Base-by-base conservation (phyloP, 2,797 vertebrate species). In the Somateria mollissima region DNA sequence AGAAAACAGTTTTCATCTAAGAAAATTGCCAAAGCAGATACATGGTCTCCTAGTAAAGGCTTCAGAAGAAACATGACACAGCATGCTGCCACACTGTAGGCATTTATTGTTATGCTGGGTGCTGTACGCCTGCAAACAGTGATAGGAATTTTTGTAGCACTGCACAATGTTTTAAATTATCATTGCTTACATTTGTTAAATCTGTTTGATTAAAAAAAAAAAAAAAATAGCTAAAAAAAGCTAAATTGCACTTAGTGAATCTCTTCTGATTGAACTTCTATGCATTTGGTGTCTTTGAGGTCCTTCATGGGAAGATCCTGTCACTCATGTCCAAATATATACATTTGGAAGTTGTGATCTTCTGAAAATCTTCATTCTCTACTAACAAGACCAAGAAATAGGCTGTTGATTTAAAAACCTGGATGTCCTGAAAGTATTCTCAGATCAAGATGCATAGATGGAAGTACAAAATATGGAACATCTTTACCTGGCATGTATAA, bases 1-100 rank as follows among this genome's bases (percentile, higher is more conserved):
- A 66, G 24, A 66, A 78, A 92, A 75, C 24, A 79, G 27, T 88
- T 94, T 91, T 89, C 30, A 81, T 88, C 51, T 56, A 34, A 78
- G 72, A 80, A 47, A 83, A 78, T 53, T 45, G 21, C 78, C 84
- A 66, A 81, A 62, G 70, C 62, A 62, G 47, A 86, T 80, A 88
- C 16, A 51, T 2, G 1, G 7, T 58, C 21, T 76, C 34, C 56
- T 62, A 66, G 45, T 39, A 72, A 78, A 90, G 36, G 28, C 13
- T 86, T 8, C 1, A 9, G 9, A 30, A 82, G 49, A 89, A 92
- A 89, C 30, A 43, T 1, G 34, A 90, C 67, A 64, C 39, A 22
- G 39, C 74, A 13, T 60, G 24, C 17, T 89, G 83, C 60, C 60
- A 81, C 28, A n/a, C 41, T 71, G 2, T 24, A 87, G 62, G 62